Conservation (phyloP, 2,113 vertebrate genomes). For the Semnornis frantzii region DNA sequence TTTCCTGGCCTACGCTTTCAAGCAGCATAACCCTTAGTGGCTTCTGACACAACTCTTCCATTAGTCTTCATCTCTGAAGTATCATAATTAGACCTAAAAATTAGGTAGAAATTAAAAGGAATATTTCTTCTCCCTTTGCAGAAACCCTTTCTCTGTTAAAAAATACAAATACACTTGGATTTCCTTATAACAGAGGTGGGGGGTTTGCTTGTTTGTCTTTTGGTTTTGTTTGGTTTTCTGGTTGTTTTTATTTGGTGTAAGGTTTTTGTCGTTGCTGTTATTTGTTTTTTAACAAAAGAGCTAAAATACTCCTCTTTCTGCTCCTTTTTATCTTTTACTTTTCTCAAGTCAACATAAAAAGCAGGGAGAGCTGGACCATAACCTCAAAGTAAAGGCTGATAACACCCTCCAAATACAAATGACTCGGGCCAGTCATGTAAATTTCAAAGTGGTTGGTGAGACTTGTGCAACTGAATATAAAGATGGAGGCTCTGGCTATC, state of each 20-base stretch:
- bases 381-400: background rate
- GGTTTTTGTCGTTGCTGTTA: too few relatives aligned
- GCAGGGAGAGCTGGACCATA: background rate
- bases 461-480: background rate
- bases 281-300: background rate
- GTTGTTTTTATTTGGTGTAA: too few relatives aligned
- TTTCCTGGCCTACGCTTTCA: background rate
- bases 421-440: background rate
- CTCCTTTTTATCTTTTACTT: background rate
- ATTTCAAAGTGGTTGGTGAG: background rate
- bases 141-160: background rate
- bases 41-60: background rate
- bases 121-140: background rate
- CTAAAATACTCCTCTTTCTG: background rate
- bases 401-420: background rate
- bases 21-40: background rate
- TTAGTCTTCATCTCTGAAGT: background rate
- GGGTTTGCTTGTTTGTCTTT: too few relatives aligned
- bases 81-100: background rate
- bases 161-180: background rate
- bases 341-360: background rate
- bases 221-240: background rate
- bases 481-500: background rate
- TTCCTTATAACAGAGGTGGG: background rate
- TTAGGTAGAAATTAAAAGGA: background rate